These are phyloP conservation scores for Halocynthia aurantium DNA, from an alignment of 23 tunicate genomes.

Conservation along the genomic window DNA sequence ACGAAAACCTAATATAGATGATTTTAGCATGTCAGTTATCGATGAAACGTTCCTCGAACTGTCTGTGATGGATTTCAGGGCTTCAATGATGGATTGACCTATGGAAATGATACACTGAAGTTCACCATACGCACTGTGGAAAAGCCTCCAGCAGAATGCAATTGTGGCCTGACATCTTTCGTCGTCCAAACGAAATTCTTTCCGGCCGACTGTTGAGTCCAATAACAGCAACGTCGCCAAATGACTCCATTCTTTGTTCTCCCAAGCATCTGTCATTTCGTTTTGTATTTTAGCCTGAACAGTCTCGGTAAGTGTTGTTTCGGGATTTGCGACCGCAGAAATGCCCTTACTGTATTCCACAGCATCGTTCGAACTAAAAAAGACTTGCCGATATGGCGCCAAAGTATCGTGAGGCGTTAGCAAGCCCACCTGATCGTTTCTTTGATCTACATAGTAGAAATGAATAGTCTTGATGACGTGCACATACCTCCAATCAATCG, in stretches of 20 bases:
- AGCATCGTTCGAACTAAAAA: constrained; percentile 5
- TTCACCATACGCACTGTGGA: constrained; percentile 19
- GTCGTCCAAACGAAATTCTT: too few relatives aligned
- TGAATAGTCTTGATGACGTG: constrained; percentile 45
- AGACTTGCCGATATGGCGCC: not conserved
- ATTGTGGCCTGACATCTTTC: too few relatives aligned
- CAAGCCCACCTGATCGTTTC: not conserved
- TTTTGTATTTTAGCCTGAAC: too few relatives aligned
- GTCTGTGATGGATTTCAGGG: not conserved
- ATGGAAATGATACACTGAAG: not conserved
- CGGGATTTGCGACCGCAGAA: not conserved
- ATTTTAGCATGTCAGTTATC: not conserved
- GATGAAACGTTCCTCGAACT: not conserved
- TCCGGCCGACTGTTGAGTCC: too few relatives aligned
- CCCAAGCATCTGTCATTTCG: too few relatives aligned
- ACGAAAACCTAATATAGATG: not conserved
- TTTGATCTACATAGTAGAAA: constrained; percentile 26
- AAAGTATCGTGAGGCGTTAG: not conserved
- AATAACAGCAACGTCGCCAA: too few relatives aligned
- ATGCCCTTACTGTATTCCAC: constrained; percentile 5
- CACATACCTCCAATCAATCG: constrained; percentile 59
- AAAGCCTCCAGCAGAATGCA: constrained; percentile 6
- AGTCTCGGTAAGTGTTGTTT: too few relatives aligned
- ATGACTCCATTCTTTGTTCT: too few relatives aligned
- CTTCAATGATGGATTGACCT: not conserved